A percentile compares a stretch with the other conserved stretches of the same genome.
phyloP scores from a whole-genome alignment of 1,140 invertebrate genomes.

The Parasteatoda tepidariorum region DNA sequence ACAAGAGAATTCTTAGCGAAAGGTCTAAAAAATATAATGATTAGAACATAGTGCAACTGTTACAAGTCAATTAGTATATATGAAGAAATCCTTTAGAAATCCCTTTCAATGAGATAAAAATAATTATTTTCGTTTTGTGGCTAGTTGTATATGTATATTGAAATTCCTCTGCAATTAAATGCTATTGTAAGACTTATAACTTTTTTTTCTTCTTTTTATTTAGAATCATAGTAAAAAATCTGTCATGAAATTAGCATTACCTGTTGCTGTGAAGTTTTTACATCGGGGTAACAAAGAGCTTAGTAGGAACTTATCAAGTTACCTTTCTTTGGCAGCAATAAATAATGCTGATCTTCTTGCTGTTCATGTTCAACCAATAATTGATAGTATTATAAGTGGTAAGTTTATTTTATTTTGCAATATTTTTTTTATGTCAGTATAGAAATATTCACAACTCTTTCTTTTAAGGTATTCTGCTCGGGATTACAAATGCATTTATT shows the following conservation, averaged over 20 bases:
- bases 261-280: slow-evolving; percentile 90
- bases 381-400: slow-evolving; percentile 71
- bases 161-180: too few relatives aligned
- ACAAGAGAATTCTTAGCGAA: too few relatives aligned
- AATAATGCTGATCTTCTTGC: slow-evolving; percentile 87
- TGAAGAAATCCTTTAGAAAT: too few relatives aligned
- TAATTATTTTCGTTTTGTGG: not conserved
- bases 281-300: slow-evolving; percentile 90
- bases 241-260: slow-evolving; percentile 89
- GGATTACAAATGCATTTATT: too few relatives aligned
- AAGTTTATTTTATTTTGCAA: slow-evolving; percentile 6
- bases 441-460: too few relatives aligned
- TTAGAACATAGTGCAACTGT: too few relatives aligned
- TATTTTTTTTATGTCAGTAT: too few relatives aligned
- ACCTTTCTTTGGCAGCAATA: slow-evolving; percentile 91
- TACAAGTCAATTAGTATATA: too few relatives aligned
- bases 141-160: too few relatives aligned
- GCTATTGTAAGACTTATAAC: too few relatives aligned
- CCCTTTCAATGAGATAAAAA: not conserved
- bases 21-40: too few relatives aligned
- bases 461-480: too few relatives aligned
- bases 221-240: slow-evolving; percentile 89
- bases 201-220: slow-evolving; percentile 63
- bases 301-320: slow-evolving; percentile 88
- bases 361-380: slow-evolving; percentile 87